phyloP scores from a whole-genome alignment of 2,113 vertebrate genomes.

The Myrmecophaga tridactyla region DNA sequence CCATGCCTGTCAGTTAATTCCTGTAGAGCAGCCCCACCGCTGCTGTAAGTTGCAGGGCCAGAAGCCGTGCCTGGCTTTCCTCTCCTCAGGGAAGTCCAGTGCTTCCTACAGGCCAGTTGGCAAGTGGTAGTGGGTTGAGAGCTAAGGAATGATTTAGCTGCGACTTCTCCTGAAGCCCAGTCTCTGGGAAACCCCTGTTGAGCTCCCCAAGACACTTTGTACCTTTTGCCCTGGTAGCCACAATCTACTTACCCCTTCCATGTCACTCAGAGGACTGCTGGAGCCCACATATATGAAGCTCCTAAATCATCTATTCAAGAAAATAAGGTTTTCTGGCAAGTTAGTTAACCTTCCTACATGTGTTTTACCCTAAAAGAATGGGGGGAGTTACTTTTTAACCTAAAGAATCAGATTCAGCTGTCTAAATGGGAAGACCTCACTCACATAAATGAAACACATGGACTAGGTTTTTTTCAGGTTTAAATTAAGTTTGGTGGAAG shows the following conservation, averaged over 20 bases:
- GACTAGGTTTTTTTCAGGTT: constrained; percentile 75
- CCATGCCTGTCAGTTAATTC: background rate
- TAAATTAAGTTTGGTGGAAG: constrained; percentile 69
- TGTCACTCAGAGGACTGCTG: background rate
- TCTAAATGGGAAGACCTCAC: constrained; percentile 57
- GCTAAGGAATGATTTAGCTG: background rate
- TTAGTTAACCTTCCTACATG: background rate
- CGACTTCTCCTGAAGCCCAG: background rate
- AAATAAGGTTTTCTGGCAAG: constrained; percentile 53
- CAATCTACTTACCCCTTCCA: background rate
- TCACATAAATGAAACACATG: constrained; percentile 71
- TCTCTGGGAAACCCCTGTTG: no score
- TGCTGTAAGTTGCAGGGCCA: background rate
- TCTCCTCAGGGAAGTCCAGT: background rate
- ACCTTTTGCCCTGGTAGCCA: background rate
- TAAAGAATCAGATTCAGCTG: constrained; percentile 51
- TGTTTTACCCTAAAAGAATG: constrained; percentile 62
- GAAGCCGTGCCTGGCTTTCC: constrained; percentile 37
- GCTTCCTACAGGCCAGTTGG: background rate
- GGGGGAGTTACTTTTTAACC: constrained; percentile 44
- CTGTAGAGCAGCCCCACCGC: background rate
- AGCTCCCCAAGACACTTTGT: background rate
- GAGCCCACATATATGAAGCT: constrained; percentile 1
- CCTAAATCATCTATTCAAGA: constrained; percentile 48
- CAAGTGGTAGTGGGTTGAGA: background rate